These are phyloP conservation scores for Coremacera marginata DNA, from an alignment of 2,888 invertebrate genomes.

Conservation along the genomic window DNA sequence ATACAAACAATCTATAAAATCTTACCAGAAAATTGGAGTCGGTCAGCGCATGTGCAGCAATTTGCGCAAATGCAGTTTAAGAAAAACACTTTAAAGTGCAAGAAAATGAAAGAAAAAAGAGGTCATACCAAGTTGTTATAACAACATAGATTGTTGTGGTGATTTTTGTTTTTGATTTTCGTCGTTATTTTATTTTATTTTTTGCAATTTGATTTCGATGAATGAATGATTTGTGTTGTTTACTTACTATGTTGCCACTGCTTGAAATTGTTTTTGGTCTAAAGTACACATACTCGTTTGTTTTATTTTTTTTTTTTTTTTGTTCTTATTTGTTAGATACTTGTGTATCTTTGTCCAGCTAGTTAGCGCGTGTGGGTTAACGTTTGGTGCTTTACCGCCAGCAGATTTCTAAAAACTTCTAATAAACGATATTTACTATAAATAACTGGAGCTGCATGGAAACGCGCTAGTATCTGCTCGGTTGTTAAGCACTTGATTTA, in stretches of 20 bases:
- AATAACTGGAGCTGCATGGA: conserved; percentile 19
- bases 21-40: neutral
- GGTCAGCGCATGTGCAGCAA: neutral
- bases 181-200: neutral
- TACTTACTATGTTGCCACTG: neutral
- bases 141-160: neutral
- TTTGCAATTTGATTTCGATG: neutral
- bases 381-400: neutral
- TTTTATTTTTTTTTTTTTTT: conserved; percentile 45
- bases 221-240: conserved; percentile 24
- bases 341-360: conserved; percentile 56
- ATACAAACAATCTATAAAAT: neutral
- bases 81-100: neutral
- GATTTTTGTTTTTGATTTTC: neutral
- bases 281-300: too few species aligned
- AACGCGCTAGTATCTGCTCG: conserved; percentile 11
- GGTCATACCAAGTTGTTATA: neutral
- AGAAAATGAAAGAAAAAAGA: neutral
- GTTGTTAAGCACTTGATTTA: neutral
- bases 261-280: neutral
- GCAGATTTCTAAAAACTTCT: too few species aligned
- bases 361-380: conserved; percentile 45
- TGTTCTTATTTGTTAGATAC: too few species aligned
- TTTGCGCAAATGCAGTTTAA: neutral
- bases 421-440: conserved; percentile 8